phyloP scores from a whole-genome alignment of 2,113 vertebrate genomes.

The Xyrauchen texanus region DNA sequence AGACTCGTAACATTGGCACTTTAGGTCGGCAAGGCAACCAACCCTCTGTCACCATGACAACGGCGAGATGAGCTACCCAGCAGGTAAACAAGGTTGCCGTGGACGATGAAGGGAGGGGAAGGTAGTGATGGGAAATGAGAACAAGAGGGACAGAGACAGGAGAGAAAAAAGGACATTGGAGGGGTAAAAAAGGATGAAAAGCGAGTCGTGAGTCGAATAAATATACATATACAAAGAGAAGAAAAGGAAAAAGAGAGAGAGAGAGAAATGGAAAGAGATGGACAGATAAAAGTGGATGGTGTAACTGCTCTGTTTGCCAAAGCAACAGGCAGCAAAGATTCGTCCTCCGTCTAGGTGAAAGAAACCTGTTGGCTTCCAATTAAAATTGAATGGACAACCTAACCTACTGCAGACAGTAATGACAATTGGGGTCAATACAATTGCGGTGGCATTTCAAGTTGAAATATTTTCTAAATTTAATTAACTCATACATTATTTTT shows the following conservation, averaged over 20 bases:
- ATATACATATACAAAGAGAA: not conserved
- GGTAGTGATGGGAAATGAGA: constrained; percentile 13
- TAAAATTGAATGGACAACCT: not conserved
- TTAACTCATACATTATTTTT: no score
- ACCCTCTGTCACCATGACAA: constrained; percentile 71
- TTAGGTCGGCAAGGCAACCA: constrained; percentile 75
- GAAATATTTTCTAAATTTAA: no score
- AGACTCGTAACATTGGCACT: constrained; percentile 70
- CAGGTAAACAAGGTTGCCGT: constrained; percentile 77
- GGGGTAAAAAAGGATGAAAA: not conserved
- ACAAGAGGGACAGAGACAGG: not conserved
- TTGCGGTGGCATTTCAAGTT: no score
- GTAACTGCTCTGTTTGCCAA: constrained; percentile 9
- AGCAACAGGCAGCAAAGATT: constrained; percentile 29
- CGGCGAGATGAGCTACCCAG: constrained; percentile 65
- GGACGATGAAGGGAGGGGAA: constrained; percentile 56
- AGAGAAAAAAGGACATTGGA: constrained; percentile 49
- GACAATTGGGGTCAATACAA: no score
- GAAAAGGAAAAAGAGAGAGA: constrained; percentile 41
- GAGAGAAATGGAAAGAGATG: constrained; percentile 53
- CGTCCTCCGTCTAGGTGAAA: not conserved
- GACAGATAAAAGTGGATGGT: not conserved
- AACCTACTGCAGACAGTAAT: not conserved
- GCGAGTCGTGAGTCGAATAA: not conserved
- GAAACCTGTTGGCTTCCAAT: constrained; percentile 35